Evolutionary conservation across 2,888 invertebrate genomes (phyloP), one percentile per base, ranked within the genome.

Genomic region (Lingula anatina): DNA sequence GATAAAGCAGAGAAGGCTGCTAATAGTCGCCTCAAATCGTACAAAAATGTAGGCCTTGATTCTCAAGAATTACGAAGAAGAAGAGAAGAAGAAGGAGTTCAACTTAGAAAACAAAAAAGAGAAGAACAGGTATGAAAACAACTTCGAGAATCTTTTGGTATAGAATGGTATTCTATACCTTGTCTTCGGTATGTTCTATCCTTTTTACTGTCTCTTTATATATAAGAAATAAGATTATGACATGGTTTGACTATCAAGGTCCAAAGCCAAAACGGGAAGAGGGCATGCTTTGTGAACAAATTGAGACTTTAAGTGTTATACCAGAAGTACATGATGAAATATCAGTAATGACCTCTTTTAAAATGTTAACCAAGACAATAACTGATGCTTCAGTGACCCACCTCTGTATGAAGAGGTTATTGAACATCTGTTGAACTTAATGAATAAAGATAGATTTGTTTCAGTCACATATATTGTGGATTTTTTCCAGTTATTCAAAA

Each of bases 71-170:
- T 95, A 65, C 83, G 96, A 44, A 84, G 95, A 46, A 82, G 95
- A 37, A 82, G 96, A 38, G 96, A 96, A 76, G 96, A 97, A 70
- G 95, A 95, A 77, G 95, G 95, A 25, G 89, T 97, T 26, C 95
- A 96, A 71, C 81, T 97, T 44, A 81, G 96, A 46, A 96, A 96
- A 81, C 92, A 92, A 68, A 95, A 95, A 78, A 81, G 95, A 55
- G 96, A 96, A 76, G 91, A 93, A 73, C 95, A 95, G 76, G 73
- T 79, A 25, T 39, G 56, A n/a, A n/a, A n/a, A n/a, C n/a, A n/a
- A n/a, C n/a, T n/a, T n/a, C n/a, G n/a, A n/a, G n/a, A n/a, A 12
- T 31, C 9, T 9, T 9, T 31, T 9, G 31, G 9, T 31, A 12
- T 31, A 31, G 9, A 9, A 15, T 31, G 9, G 15, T 31, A 31